phyloP scores from a whole-genome alignment of 2,113 vertebrate species.

The Microcebus lehilahytsara region DNA sequence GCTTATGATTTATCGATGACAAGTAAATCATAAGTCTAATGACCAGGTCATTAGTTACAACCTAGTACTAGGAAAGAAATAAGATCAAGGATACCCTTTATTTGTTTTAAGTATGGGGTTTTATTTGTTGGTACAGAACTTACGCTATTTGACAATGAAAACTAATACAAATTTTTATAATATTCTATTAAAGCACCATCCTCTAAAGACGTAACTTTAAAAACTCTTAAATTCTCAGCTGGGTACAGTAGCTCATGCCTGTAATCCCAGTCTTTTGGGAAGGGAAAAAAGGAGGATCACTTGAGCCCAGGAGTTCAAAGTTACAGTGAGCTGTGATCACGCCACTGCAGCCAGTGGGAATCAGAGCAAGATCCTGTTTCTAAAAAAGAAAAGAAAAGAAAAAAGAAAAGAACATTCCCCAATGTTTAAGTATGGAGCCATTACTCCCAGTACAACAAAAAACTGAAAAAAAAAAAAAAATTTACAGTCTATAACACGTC shows the following conservation, averaged over 20 bases:
- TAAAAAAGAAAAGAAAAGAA: too few relatives aligned
- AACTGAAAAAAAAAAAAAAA: background rate
- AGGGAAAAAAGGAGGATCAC: too few relatives aligned
- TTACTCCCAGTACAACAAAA: background rate
- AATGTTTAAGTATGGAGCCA: background rate
- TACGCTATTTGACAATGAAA: background rate
- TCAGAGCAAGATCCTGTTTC: too few relatives aligned
- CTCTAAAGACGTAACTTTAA: background rate
- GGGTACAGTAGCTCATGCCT: too few relatives aligned
- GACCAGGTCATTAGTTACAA: background rate
- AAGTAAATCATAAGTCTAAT: background rate
- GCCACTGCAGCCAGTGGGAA: too few relatives aligned
- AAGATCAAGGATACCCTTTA: background rate
- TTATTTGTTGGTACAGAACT: background rate
- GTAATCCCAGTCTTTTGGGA: too few relatives aligned
- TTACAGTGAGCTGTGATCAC: too few relatives aligned
- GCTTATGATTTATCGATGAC: background rate
- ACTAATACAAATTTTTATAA: background rate
- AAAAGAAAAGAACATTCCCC: background rate
- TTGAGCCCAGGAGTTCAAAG: too few relatives aligned
- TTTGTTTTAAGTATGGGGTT: background rate
- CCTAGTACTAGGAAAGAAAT: background rate
- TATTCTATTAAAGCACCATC: background rate
- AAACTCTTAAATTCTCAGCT: background rate
- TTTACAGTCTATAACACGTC: background rate